phyloP scores from a whole-genome alignment of 2,797 vertebrate species.

The Pantherophis vulpinus region DNA sequence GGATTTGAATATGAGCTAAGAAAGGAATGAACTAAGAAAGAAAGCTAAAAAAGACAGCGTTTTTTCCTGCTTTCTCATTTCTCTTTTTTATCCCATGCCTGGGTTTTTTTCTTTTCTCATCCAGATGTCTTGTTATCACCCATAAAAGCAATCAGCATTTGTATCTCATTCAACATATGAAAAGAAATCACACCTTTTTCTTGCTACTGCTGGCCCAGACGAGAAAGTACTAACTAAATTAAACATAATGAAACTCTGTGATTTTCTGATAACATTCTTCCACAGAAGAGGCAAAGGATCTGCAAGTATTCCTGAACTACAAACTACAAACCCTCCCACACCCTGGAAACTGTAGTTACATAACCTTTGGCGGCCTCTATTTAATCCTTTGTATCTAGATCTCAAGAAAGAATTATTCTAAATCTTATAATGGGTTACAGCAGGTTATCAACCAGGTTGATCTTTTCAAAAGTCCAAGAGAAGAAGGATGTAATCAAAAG shows the following conservation, averaged over 20 bases:
- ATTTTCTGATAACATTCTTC: neutral
- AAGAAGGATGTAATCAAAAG: constrained; percentile 30
- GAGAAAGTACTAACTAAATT: neutral
- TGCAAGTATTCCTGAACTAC: neutral
- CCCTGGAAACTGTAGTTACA: neutral
- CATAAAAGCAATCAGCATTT: neutral
- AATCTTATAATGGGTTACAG: constrained; percentile 43
- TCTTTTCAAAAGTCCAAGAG: constrained; percentile 5
- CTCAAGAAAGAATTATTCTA: constrained; percentile 19
- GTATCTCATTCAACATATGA: neutral
- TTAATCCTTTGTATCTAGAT: constrained; percentile 23
- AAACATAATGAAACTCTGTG: neutral
- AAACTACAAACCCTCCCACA: neutral
- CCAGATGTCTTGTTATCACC: neutral
- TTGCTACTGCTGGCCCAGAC: neutral
- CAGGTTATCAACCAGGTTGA: constrained; percentile 48
- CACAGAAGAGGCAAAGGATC: neutral
- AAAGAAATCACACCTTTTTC: constrained; percentile 21
- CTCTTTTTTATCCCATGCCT: neutral
- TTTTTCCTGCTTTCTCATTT: neutral
- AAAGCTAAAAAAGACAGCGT: neutral
- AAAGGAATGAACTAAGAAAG: neutral
- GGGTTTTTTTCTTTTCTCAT: neutral
- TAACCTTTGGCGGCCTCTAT: neutral
- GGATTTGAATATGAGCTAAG: neutral